Conservation (phyloP, 2,113 vertebrate species). For the Natator depressus region DNA sequence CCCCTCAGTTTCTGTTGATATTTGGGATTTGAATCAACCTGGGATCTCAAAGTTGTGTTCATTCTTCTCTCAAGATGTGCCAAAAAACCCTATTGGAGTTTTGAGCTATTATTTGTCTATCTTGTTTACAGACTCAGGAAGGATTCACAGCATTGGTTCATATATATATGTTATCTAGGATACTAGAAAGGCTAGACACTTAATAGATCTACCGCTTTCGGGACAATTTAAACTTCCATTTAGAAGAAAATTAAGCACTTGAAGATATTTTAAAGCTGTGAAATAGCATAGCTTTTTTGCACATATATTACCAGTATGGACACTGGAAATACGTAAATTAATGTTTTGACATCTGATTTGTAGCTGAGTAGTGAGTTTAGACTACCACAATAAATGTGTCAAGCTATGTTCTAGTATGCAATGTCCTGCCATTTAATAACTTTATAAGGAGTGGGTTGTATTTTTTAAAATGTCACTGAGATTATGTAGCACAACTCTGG, state of each 20-base stretch:
- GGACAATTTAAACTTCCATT: too few relatives aligned
- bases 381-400: background rate
- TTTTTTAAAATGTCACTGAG: conserved; percentile 40
- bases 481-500: background rate
- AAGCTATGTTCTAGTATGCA: background rate
- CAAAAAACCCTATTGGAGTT: background rate
- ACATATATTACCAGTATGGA: background rate
- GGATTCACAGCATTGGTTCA: background rate
- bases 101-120: background rate
- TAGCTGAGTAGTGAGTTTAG: background rate
- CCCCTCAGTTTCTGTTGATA: background rate
- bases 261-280: background rate
- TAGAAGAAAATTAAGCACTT: background rate
- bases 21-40: background rate
- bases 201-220: too few relatives aligned
- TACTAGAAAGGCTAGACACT: background rate
- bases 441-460: background rate
- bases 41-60: background rate
- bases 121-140: background rate
- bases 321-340: background rate
- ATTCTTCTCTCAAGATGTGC: background rate
- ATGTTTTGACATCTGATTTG: background rate
- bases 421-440: conserved; percentile 14
- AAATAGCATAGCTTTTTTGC: background rate
- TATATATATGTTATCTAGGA: background rate